Evolutionary conservation across 2,797 vertebrate species (phyloP), one percentile per base, ranked within the genome.

Genomic region (Dicrostonyx torquatus): DNA sequence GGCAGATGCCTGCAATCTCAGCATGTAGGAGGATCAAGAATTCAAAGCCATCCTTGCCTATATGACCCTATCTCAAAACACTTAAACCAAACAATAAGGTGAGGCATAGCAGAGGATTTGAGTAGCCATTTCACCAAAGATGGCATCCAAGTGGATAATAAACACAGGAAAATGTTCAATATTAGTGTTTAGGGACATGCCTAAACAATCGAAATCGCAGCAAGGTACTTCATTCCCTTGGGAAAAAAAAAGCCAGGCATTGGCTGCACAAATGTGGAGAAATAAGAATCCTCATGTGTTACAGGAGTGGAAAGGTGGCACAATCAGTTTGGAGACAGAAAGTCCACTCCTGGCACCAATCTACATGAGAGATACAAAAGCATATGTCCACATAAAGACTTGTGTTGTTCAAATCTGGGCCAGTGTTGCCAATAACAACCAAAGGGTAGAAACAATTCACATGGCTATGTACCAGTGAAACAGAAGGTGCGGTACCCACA

Each of bases 41-140:
- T 58, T 87, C 50, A 73, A 87, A 37, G 50, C 18, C 50, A 58
- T 55, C 68, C 17, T 73, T 55, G n/a, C 26, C 24, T 40, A 72
- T n/a, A 29, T 37, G 26, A 73, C 24, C 22, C n/a, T 87, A 43
- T 73, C 15, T 73, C 68, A 87, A 73, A 73, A 73, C 48, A 37
- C 43, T 31, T 68, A 37, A 73, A 55, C 14, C 66, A 40, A 87
- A 37, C 53, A 75, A 45, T 43, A 40, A 80, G 6, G 34, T 72
- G 70, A 55, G 20, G 45, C 4, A 48, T 17, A 87, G 53, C 53
- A 75, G 58, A 60, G 66, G 15, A 90, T 68, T 75, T 75, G 77
- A 89, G 50, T 31, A 79, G 86, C 31, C 15, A 73, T 84, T 83
- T 96, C 50, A 78, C 45, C 62, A 58, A 82, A 87, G 75, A 77